Evolutionary conservation across 2,888 invertebrate genomes (phyloP).

Genomic region (Dasypogon diadema): DNA sequence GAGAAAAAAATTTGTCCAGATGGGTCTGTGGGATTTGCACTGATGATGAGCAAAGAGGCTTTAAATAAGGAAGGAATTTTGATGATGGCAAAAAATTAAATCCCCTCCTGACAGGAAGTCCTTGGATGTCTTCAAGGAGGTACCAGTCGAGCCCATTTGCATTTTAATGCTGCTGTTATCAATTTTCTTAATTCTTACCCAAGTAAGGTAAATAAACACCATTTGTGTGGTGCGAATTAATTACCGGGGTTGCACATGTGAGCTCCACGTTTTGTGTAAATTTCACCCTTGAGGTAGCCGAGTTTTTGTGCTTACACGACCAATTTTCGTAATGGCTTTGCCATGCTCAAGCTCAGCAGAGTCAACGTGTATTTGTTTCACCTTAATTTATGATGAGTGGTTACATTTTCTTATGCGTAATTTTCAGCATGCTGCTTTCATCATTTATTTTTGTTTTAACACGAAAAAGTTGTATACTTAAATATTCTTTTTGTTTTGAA

Average conservation of each 20-base stretch:
- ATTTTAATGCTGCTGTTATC: not conserved
- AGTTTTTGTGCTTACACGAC: slow-evolving; percentile 26
- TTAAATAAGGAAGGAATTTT: not conserved
- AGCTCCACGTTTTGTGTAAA: not conserved
- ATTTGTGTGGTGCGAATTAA: slow-evolving; percentile 19
- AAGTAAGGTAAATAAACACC: not conserved
- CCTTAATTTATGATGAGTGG: slow-evolving; percentile 20
- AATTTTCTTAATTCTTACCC: slow-evolving; percentile 15
- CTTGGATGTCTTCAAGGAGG: not conserved
- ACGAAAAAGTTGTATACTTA: too few species aligned
- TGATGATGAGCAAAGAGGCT: not conserved
- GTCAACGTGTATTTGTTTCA: slow-evolving; percentile 6
- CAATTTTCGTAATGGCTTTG: slow-evolving; percentile 36
- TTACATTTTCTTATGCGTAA: not conserved
- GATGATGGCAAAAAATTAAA: not conserved
- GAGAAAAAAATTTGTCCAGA: slow-evolving; percentile 45
- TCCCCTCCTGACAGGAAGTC: not conserved
- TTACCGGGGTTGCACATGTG: slow-evolving; percentile 15
- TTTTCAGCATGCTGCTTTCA: not conserved
- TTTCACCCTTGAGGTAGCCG: slow-evolving; percentile 7
- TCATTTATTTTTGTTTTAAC: too few species aligned
- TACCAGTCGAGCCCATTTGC: not conserved
- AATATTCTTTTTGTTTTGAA: too few species aligned
- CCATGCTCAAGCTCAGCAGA: not conserved
- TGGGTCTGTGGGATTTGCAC: slow-evolving; percentile 26